Evolutionary conservation across 2,797 vertebrate genomes (phyloP), one percentile per base, ranked within the genome.

Genomic region (Rhinogobio ventralis): DNA sequence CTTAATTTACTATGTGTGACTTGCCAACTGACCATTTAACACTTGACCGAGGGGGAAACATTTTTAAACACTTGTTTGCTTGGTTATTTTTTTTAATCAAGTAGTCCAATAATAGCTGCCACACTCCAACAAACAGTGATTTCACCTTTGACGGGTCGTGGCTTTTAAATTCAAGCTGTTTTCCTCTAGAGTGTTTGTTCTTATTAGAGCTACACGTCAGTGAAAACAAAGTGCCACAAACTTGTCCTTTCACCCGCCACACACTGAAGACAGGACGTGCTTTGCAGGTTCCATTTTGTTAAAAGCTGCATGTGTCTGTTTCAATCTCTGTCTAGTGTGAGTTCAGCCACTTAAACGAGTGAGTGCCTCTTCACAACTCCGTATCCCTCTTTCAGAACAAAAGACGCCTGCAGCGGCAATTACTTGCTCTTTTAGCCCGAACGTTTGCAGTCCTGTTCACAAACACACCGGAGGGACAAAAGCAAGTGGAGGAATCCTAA

Each of bases 381-480:
- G 60, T 66, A 30, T 68, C 72, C 71, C 69, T 64, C 76, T 76
- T 67, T 68, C 68, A 57, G 86, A 84, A 76, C 69, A 87, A 79
- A 74, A 80, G 68, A 74, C 5, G 45, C 85, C 69, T 36, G 69
- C 15, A 60, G 81, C 85, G 36, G 78, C 76, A 86, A 86, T 83
- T 83, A 83, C 81, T 79, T 79, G 81, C 75, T 74, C 81, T 83
- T 80, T 83, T 79, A 79, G 76, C 60, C 60, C 5, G 19, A 73
- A 57, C 49, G 39, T 74, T 68, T 74, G 28, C 2, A 42, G 49
- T n/a, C 76, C 33, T 53, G 17, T 69, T 84, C 77, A 55, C 71
- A 80, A 75, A 79, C 82, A 84, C 64, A 84, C 36, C 49, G 3
- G n/a, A 83, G 79, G 71, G 68, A 66, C 30, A 66, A 76, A 83